These are phyloP conservation scores for Thysanoteuthis rhombus DNA, from an alignment of 2,888 invertebrate genomes.

Conservation along the genomic window DNA sequence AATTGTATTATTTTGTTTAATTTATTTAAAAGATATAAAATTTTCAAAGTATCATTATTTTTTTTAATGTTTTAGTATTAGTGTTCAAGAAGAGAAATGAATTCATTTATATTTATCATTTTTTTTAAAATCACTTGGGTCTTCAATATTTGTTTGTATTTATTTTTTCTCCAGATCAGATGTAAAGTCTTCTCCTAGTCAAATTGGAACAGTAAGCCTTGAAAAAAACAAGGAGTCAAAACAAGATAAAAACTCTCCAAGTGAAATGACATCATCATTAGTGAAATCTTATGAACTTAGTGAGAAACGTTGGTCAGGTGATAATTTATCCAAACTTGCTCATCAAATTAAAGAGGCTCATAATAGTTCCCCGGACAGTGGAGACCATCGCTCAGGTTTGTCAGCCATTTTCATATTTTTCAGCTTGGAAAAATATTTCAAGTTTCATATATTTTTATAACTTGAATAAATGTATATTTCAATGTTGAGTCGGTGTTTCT, in stretches of 20 bases:
- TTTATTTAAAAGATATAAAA: too few relatives aligned
- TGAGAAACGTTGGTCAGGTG: conserved; percentile 24
- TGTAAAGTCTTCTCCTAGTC: conserved; percentile 27
- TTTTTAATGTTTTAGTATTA: too few relatives aligned
- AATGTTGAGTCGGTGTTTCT: too few relatives aligned
- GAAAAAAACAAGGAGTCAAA: neutral
- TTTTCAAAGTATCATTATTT: too few relatives aligned
- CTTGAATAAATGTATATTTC: too few relatives aligned
- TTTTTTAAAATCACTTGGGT: neutral
- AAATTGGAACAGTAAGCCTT: neutral
- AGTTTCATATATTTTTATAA: too few relatives aligned
- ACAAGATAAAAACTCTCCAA: neutral
- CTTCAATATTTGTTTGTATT: neutral
- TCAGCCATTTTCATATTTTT: neutral
- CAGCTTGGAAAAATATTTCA: too few relatives aligned
- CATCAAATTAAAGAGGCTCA: conserved; percentile 33
- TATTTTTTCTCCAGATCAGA: conserved; percentile 21
- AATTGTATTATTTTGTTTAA: too few relatives aligned
- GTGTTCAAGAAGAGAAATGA: too few relatives aligned
- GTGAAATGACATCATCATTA: conserved; percentile 19
- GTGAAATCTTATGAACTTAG: neutral
- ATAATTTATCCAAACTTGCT: conserved; percentile 40
- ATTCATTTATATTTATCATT: neutral
- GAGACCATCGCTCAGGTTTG: conserved; percentile 46
- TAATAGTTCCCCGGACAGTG: conserved; percentile 54